Conservation (phyloP, 2,113 vertebrate genomes). For the Phylloscopus trochilus region DNA sequence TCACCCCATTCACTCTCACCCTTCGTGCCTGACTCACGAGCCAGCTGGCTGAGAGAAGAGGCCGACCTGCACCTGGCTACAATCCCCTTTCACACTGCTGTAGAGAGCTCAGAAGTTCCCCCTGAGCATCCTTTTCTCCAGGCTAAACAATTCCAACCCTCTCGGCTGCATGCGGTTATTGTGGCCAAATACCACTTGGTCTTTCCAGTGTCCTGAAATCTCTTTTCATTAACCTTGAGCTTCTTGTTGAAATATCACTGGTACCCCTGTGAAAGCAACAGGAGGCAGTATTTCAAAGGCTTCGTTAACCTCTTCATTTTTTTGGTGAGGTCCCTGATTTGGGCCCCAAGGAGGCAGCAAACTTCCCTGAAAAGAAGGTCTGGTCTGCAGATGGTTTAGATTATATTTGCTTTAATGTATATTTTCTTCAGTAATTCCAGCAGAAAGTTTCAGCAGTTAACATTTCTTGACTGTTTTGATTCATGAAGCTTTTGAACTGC, state of each 20-base stretch:
- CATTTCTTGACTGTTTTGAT: not conserved
- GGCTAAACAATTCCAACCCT: not conserved
- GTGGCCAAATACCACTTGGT: not conserved
- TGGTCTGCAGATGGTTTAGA: not conserved
- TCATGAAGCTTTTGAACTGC: not conserved
- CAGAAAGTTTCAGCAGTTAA: not conserved
- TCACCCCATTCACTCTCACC: no score
- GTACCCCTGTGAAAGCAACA: not conserved
- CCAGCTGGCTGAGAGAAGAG: not conserved
- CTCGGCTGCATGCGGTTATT: not conserved
- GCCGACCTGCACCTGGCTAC: not conserved
- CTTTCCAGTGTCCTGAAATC: not conserved
- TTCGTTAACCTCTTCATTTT: not conserved
- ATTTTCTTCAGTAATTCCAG: not conserved
- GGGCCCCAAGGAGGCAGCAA: not conserved
- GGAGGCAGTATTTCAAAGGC: not conserved
- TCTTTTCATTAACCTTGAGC: not conserved
- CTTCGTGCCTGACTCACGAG: accelerated
- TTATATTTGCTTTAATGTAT: not conserved
- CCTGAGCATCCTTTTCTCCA: not conserved
- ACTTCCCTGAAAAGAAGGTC: not conserved
- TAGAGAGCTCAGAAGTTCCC: not conserved
- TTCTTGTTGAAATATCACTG: not conserved
- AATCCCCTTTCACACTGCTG: accelerated
- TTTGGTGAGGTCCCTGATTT: not conserved